Conservation (phyloP, 2,888 invertebrate species). For the Parasteatoda lunata region DNA sequence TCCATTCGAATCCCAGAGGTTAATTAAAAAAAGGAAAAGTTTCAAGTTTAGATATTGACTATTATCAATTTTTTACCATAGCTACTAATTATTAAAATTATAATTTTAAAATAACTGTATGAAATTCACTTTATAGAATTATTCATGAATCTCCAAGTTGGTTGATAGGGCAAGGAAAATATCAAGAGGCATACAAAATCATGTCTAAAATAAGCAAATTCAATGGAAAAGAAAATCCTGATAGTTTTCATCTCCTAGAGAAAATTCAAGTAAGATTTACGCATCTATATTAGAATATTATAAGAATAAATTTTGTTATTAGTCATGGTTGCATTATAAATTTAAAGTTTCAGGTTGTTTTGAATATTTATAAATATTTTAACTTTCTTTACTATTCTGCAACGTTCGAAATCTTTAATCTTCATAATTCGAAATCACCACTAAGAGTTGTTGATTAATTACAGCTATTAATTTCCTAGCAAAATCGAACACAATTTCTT, state of each 20-base stretch:
- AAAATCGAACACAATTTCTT: too few relatives aligned
- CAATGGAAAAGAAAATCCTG: constrained; percentile 25
- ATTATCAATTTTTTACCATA: background rate
- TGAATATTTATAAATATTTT: too few relatives aligned
- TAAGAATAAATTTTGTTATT: too few relatives aligned
- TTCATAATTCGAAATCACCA: too few relatives aligned
- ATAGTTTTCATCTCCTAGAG: background rate
- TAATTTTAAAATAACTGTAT: background rate
- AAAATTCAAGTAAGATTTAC: background rate
- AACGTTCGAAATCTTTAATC: too few relatives aligned
- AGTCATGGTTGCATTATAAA: too few relatives aligned
- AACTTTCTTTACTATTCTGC: too few relatives aligned
- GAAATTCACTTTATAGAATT: background rate
- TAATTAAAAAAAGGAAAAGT: background rate
- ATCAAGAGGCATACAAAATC: constrained; percentile 57
- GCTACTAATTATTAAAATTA: background rate
- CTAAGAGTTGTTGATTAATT: too few relatives aligned
- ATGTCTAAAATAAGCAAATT: constrained; percentile 48
- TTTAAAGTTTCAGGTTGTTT: too few relatives aligned
- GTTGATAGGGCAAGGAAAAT: constrained; percentile 57
- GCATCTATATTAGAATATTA: too few relatives aligned
- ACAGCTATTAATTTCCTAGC: too few relatives aligned
- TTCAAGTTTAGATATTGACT: background rate
- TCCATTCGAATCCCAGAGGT: too few relatives aligned
- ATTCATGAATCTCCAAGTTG: constrained; percentile 68